Evolutionary conservation across 2,888 invertebrate genomes (phyloP).

Genomic region (Dione juno): DNA sequence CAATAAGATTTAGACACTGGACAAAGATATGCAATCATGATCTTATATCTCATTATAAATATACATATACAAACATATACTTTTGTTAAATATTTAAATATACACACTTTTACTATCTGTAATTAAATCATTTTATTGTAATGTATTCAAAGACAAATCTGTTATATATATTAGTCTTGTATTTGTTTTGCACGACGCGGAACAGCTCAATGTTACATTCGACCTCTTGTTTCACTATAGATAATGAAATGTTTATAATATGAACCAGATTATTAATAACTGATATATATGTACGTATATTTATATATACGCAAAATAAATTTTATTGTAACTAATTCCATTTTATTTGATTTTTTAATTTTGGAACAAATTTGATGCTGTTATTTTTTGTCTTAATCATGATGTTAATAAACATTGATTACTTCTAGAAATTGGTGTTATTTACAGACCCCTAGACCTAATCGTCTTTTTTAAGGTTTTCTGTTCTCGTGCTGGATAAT

Average conservation of each 20-base stretch:
- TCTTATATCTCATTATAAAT: slow-evolving; percentile 50
- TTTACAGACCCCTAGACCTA: slow-evolving; percentile 45
- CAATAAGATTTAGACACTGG: slow-evolving; percentile 47
- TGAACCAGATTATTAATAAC: slow-evolving; percentile 35
- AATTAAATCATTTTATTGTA: slow-evolving; percentile 51
- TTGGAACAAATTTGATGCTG: slow-evolving; percentile 74
- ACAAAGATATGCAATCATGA: slow-evolving; percentile 50
- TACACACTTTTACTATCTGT: slow-evolving; percentile 53
- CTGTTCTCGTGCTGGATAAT: slow-evolving; percentile 10
- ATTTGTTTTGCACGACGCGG: slow-evolving; percentile 48
- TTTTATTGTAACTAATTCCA: slow-evolving; percentile 53
- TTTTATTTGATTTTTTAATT: slow-evolving; percentile 57
- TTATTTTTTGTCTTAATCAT: slow-evolving; percentile 78
- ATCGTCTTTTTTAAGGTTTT: slow-evolving; percentile 9
- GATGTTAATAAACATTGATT: slow-evolving; percentile 79
- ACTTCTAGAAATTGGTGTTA: slow-evolving; percentile 55
- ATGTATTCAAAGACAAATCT: slow-evolving; percentile 49
- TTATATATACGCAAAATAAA: slow-evolving; percentile 30
- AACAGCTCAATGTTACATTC: slow-evolving; percentile 47
- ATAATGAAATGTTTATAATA: slow-evolving; percentile 35
- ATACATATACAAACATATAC: slow-evolving; percentile 48
- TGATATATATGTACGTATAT: slow-evolving; percentile 28
- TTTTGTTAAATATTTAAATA: slow-evolving; percentile 54
- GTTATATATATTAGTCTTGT: slow-evolving; percentile 50
- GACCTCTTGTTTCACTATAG: slow-evolving; percentile 49